These are phyloP conservation scores for Psephotus haematonotus DNA, from an alignment of 2,113 vertebrate species.

Conservation along the genomic window DNA sequence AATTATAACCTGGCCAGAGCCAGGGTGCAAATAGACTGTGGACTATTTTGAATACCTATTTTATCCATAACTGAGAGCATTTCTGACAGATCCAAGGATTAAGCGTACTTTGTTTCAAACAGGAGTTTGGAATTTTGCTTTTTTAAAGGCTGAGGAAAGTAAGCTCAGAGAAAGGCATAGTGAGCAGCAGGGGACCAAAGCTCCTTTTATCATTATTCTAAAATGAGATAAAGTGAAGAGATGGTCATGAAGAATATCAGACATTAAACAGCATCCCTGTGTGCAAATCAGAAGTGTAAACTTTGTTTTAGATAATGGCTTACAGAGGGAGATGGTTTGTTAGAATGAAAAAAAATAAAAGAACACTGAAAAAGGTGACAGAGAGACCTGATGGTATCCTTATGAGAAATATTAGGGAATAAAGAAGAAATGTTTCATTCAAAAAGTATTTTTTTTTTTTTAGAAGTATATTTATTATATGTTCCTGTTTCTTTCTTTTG, in stretches of 20 bases:
- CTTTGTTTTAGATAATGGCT: conserved; percentile 42
- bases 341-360: background rate
- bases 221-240: conserved; percentile 36
- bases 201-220: conserved; percentile 45
- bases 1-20: background rate
- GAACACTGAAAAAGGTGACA: background rate
- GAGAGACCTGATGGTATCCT: background rate
- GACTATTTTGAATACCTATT: background rate
- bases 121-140: background rate
- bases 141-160: conserved; percentile 4
- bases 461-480: background rate
- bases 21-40: background rate
- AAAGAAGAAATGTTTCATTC: background rate
- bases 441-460: background rate
- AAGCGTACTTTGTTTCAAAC: background rate
- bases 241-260: conserved; percentile 28
- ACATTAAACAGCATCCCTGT: conserved; percentile 30
- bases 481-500: background rate
- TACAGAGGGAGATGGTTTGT: background rate
- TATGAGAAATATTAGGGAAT: conserved; percentile 21
- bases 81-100: background rate
- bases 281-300: conserved; percentile 41
- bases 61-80: background rate
- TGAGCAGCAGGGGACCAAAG: conserved; percentile 40
- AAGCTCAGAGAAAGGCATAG: background rate